phyloP scores from a whole-genome alignment of 2,113 vertebrate genomes.

The Hepsetus odoe region DNA sequence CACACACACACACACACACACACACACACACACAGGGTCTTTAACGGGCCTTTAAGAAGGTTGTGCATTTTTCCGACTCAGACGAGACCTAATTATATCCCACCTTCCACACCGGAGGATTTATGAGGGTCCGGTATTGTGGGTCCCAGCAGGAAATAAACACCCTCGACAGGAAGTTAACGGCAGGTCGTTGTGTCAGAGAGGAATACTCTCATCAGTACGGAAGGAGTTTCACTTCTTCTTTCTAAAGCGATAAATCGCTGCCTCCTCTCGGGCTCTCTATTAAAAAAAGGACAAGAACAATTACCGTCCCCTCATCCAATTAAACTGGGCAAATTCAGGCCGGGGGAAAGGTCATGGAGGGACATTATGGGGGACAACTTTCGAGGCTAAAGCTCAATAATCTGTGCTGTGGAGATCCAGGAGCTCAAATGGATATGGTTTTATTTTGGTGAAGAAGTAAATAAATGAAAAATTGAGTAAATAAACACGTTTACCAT shows the following conservation, averaged over 20 bases:
- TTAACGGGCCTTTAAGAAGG: too few relatives aligned
- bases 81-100: background rate
- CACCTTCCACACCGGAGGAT: background rate
- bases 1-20: too few relatives aligned
- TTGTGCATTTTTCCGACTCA: too few relatives aligned
- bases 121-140: slow-evolving; percentile 5
- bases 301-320: background rate
- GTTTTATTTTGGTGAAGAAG: too few relatives aligned
- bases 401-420: too few relatives aligned
- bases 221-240: background rate
- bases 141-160: background rate
- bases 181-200: background rate
- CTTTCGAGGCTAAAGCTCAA: too few relatives aligned
- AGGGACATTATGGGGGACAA: background rate
- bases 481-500: too few relatives aligned
- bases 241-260: background rate
- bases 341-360: background rate
- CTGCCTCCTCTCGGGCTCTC: background rate
- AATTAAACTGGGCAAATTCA: background rate
- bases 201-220: slow-evolving; percentile 8
- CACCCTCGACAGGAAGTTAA: background rate
- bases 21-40: background rate
- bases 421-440: too few relatives aligned
- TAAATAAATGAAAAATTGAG: too few relatives aligned
- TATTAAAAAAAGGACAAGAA: background rate